Percentiles rank a stretch among this genome's conserved stretches.
Evolutionary conservation across 2,797 vertebrate genomes (phyloP).

Genomic region (Erethizon dorsatum): DNA sequence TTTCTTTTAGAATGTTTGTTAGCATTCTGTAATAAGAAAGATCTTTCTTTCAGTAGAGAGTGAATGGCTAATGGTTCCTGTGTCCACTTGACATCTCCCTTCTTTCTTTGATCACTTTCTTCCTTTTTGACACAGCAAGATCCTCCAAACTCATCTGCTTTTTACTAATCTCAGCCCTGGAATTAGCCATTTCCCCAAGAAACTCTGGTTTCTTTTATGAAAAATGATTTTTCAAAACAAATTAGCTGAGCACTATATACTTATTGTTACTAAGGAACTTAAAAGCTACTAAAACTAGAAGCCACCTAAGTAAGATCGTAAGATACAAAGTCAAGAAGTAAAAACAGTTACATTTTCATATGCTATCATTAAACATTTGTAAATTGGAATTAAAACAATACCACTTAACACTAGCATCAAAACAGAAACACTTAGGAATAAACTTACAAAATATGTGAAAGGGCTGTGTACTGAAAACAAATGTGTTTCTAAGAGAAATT

Average conservation of each 20-base stretch:
- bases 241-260: neutral
- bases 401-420: neutral
- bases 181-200: neutral
- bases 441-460: neutral
- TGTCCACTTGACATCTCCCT: neutral
- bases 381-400: conserved; percentile 58
- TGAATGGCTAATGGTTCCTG: neutral
- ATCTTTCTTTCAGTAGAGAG: conserved; percentile 1
- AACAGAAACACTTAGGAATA: conserved; percentile 2
- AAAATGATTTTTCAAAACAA: conserved; percentile 46
- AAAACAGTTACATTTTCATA: neutral
- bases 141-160: neutral
- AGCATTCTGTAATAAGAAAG: neutral
- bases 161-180: neutral
- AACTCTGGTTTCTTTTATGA: conserved; percentile 39
- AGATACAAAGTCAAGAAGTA: neutral
- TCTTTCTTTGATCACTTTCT: conserved; percentile 13
- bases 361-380: neutral
- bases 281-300: conserved; percentile 34
- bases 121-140: neutral
- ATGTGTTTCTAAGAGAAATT: neutral
- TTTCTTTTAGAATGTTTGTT: neutral
- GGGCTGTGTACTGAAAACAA: conserved; percentile 3
- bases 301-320: neutral
- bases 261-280: neutral